Percentiles rank a stretch among this genome's conserved stretches.
Evolutionary conservation across 2,797 vertebrate genomes (phyloP).

Genomic region (Aulostomus chinensis): DNA sequence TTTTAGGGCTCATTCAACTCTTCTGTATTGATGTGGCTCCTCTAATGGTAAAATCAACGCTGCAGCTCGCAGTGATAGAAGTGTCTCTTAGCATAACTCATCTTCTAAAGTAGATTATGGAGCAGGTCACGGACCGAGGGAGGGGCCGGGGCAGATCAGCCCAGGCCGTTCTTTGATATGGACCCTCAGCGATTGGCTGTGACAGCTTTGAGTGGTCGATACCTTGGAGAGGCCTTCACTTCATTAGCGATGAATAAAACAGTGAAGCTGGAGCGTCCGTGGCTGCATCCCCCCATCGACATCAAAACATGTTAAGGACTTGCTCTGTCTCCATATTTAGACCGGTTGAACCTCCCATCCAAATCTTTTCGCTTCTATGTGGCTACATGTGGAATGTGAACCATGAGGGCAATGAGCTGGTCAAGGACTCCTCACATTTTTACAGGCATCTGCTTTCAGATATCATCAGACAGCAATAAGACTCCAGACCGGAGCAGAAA

Average conservation of each 20-base stretch:
- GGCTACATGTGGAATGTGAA: slow-evolving; percentile 32
- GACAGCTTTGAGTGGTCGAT: slow-evolving; percentile 66
- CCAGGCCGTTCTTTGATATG: slow-evolving; percentile 45
- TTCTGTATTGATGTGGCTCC: slow-evolving; percentile 39
- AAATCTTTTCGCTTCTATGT: no score
- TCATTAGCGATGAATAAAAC: slow-evolving; percentile 57
- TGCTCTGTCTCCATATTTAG: slow-evolving; percentile 42
- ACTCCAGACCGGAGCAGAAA: slow-evolving; percentile 15
- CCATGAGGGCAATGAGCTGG: not conserved
- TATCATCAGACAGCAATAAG: no score
- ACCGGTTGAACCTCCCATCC: no score
- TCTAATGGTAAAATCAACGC: slow-evolving; percentile 78
- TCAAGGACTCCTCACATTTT: no score
- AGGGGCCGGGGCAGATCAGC: slow-evolving; percentile 17
- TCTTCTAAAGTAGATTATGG: slow-evolving; percentile 76
- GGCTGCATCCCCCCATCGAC: slow-evolving; percentile 18
- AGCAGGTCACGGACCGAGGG: slow-evolving; percentile 51
- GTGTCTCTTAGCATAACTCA: slow-evolving; percentile 75
- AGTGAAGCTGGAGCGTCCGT: slow-evolving; percentile 9
- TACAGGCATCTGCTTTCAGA: no score
- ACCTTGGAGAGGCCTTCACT: slow-evolving; percentile 52
- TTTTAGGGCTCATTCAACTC: slow-evolving; percentile 45
- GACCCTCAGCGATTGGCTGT: slow-evolving; percentile 60
- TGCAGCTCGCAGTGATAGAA: slow-evolving; percentile 51
- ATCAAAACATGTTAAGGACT: slow-evolving; percentile 49